A percentile compares a stretch with the other conserved stretches of the same genome.
These are phyloP conservation scores for Microtus oregoni DNA, from an alignment of 2,113 vertebrate genomes.

Conservation along the genomic window DNA sequence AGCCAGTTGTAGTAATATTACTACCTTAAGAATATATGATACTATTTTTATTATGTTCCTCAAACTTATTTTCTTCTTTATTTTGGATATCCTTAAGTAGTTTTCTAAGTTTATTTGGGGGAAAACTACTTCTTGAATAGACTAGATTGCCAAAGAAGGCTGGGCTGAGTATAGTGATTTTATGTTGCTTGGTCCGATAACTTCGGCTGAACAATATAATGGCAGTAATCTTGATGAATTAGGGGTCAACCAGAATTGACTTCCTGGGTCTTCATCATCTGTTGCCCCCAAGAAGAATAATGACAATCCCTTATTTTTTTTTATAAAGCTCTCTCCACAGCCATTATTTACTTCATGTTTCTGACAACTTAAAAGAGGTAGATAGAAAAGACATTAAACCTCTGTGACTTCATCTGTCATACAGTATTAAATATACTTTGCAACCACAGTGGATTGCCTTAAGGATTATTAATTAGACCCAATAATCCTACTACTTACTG, in stretches of 20 bases:
- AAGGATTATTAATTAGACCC: constrained; percentile 54
- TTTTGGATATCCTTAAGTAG: not conserved
- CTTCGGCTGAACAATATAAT: constrained; percentile 27
- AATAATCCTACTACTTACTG: constrained; percentile 40
- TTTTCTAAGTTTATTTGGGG: constrained; percentile 15
- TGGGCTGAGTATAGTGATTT: constrained; percentile 2
- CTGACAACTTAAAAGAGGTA: not conserved
- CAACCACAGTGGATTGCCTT: constrained; percentile 11
- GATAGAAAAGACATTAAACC: constrained; percentile 56
- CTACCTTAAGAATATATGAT: not conserved
- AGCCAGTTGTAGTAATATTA: not conserved
- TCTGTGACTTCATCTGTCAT: constrained; percentile 54
- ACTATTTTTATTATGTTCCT: not conserved
- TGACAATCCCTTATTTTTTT: not conserved
- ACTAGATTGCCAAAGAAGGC: not conserved
- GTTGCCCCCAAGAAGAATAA: not conserved
- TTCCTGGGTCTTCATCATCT: not conserved
- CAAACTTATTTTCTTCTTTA: constrained; percentile 34
- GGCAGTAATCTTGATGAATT: constrained; percentile 47
- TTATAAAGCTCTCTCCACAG: constrained; percentile 7
- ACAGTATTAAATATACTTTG: constrained; percentile 48
- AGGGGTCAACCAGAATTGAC: constrained; percentile 1
- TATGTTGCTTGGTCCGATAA: not conserved
- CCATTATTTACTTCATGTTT: not conserved
- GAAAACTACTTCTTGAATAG: not conserved